Evolutionary conservation across 2,888 invertebrate species (phyloP), one percentile per base, ranked within the genome.

Genomic region (Crepidodera aurea): DNA sequence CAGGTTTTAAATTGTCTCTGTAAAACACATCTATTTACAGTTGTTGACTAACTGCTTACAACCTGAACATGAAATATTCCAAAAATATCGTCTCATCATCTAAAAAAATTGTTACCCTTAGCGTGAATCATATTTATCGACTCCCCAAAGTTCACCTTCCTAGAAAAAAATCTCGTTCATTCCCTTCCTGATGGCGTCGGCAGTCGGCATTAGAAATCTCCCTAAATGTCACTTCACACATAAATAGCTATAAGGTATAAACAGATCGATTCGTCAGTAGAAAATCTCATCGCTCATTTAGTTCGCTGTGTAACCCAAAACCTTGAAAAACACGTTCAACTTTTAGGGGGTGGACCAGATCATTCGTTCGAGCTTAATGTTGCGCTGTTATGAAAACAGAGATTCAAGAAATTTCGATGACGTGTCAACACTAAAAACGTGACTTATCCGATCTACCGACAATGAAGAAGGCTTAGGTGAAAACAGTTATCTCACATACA

Each of bases 371-470:
- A 48, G 13, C 13, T 34, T 18, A 51, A 40, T 27, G 39, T 53
- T 53, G 10, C 25, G 40, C 40, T 53, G n/a, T 40, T 13, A n/a
- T 53, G n/a, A 53, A 22, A 40, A 40, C 16, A 13, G 3, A 13
- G 12, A 13, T n/a, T n/a, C 39, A 19, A 54, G 27, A 54, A 59
- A 51, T 53, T 42, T 32, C 44, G 18, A 44, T 59, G 59, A 59
- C 51, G 51, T 59, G 59, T 40, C 54, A 27, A 19, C 27, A 10
- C 22, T 34, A 15, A 15, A 39, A 40, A 51, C 59, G 59, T 59
- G 59, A 59, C 59, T 59, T 59, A 59, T 59, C 34, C 44, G 51
- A 53, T 25, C 25, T 59, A 32, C 51, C 59, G 34, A 7, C 42
- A 8, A 25, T 40, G 39, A 53, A 15, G 16, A 40, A 18, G 16